Evolutionary conservation across 1,140 invertebrate species (phyloP).

Genomic region (Polyergus mexicanus): DNA sequence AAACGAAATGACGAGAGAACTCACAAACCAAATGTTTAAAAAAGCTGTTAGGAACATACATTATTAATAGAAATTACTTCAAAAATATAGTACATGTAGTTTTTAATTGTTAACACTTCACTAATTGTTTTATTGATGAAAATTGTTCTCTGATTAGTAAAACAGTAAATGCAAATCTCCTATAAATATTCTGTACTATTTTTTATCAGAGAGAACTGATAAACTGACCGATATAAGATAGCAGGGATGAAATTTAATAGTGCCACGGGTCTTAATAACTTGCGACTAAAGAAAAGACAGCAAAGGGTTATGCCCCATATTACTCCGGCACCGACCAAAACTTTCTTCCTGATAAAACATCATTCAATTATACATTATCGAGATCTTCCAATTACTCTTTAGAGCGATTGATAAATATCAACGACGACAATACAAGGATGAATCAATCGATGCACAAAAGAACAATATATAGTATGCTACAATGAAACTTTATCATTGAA

Average conservation of each 20-base stretch:
- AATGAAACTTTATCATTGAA: background rate
- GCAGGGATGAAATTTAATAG: slow-evolving; percentile 74
- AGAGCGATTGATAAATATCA: background rate
- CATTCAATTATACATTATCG: slow-evolving; percentile 9
- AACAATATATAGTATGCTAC: background rate
- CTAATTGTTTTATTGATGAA: background rate
- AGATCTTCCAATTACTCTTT: background rate
- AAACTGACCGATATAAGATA: slow-evolving; percentile 74
- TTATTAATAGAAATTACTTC: slow-evolving; percentile 7
- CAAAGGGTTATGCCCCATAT: slow-evolving; percentile 73
- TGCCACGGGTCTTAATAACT: slow-evolving; percentile 55
- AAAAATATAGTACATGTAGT: slow-evolving; percentile 1
- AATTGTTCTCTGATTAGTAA: background rate
- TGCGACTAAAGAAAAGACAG: slow-evolving; percentile 72
- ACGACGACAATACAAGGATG: background rate
- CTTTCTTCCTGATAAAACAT: slow-evolving; percentile 72
- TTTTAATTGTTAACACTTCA: background rate
- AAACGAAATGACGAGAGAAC: background rate
- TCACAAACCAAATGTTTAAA: background rate
- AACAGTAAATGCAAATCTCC: background rate
- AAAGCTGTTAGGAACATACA: background rate
- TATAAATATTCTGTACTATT: background rate
- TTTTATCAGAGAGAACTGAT: slow-evolving; percentile 1
- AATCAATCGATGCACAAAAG: background rate
- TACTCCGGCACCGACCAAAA: slow-evolving; percentile 73